phyloP scores from a whole-genome alignment of 64 coral and sea anemone genomes.

The Astreopora myriophthalma region DNA sequence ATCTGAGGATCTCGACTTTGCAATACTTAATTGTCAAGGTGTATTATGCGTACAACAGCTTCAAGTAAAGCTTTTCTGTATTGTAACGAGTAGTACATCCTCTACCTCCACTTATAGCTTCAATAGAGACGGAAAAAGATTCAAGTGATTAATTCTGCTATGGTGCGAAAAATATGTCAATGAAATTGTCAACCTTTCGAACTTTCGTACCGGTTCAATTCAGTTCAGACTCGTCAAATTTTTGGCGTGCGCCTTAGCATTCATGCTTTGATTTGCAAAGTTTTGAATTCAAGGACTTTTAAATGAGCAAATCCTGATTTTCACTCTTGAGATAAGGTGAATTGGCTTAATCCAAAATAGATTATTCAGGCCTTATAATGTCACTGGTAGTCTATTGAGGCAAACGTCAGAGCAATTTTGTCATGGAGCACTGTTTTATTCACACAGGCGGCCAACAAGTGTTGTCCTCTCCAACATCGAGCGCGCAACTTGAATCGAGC shows the following conservation, averaged over 20 bases:
- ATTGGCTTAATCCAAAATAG: slow-evolving; percentile 32
- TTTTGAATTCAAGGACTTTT: slow-evolving; percentile 41
- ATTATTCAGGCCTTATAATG: slow-evolving; percentile 22
- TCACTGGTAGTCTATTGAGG: slow-evolving; percentile 53
- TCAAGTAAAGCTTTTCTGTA: slow-evolving; percentile 1
- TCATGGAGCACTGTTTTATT: neutral
- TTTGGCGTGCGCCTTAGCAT: neutral
- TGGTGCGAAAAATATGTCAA: slow-evolving; percentile 61
- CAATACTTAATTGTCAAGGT: slow-evolving; percentile 12
- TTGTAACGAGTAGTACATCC: slow-evolving; percentile 33
- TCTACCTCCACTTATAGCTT: slow-evolving; percentile 39
- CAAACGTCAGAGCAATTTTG: neutral
- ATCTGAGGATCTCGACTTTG: slow-evolving; percentile 41
- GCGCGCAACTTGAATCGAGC: neutral
- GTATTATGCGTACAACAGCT: slow-evolving; percentile 12
- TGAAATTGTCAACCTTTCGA: slow-evolving; percentile 46
- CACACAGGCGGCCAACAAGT: slow-evolving; percentile 11
- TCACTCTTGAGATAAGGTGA: slow-evolving; percentile 50
- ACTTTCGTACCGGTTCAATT: neutral
- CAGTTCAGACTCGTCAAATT: neutral
- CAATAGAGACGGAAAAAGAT: slow-evolving; percentile 59
- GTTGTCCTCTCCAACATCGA: neutral
- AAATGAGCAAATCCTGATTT: slow-evolving; percentile 36
- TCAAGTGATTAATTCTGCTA: slow-evolving; percentile 57
- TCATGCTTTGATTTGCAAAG: neutral